A percentile compares a stretch with the other conserved stretches of the same genome.
These are phyloP conservation scores for Psilopogon haemacephalus DNA, from an alignment of 2,113 vertebrate genomes.

Conservation along the genomic window DNA sequence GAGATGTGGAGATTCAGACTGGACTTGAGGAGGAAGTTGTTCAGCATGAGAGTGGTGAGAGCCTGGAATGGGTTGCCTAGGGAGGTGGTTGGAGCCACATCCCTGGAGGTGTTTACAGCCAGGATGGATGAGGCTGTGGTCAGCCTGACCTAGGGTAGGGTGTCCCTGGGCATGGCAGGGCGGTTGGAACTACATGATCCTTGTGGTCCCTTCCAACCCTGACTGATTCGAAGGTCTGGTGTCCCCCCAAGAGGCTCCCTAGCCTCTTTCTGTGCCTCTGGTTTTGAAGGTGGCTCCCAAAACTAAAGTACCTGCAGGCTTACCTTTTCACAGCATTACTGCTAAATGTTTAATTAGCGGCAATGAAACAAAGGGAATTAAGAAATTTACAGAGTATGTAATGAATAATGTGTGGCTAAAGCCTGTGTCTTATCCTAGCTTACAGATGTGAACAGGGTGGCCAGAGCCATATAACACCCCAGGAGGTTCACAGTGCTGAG, in stretches of 20 bases:
- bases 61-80: too few species aligned
- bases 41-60: too few species aligned
- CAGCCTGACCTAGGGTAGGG: too few species aligned
- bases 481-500: not conserved
- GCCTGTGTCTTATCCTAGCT: not conserved
- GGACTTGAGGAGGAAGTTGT: too few species aligned
- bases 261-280: not conserved
- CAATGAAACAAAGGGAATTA: not conserved
- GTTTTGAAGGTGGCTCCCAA: not conserved
- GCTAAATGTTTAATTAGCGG: not conserved
- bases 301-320: not conserved
- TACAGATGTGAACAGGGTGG: not conserved
- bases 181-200: too few species aligned
- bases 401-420: accelerated
- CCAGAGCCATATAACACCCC: not conserved
- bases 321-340: not conserved
- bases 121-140: too few species aligned
- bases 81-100: too few species aligned
- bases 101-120: too few species aligned
- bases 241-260: not conserved
- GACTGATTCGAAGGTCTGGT: too few species aligned
- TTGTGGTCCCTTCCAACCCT: too few species aligned
- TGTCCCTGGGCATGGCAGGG: too few species aligned
- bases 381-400: not conserved
- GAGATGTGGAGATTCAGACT: too few species aligned